These are phyloP conservation scores for Gallirallus australis DNA, from an alignment of 2,797 vertebrate genomes.

Conservation along the genomic window DNA sequence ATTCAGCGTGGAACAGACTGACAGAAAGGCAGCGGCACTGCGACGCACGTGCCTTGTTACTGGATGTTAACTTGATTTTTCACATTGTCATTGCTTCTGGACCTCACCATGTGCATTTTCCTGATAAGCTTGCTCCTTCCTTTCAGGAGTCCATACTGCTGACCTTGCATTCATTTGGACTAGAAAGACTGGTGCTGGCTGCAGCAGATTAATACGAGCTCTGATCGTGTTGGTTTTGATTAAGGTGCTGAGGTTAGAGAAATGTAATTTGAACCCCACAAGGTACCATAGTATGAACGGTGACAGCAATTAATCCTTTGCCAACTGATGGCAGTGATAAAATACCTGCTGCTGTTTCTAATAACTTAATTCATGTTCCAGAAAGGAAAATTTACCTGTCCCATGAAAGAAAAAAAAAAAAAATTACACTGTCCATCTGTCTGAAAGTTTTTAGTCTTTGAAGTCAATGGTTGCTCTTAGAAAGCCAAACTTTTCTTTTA, in stretches of 20 bases:
- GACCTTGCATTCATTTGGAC: slow-evolving; percentile 73
- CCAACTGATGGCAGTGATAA: slow-evolving; percentile 86
- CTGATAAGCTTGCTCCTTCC: slow-evolving; percentile 60
- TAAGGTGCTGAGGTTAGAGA: slow-evolving; percentile 87
- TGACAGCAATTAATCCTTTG: slow-evolving; percentile 87
- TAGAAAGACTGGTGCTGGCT: slow-evolving; percentile 62
- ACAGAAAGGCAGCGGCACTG: background rate
- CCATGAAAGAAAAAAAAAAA: slow-evolving; percentile 26
- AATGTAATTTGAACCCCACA: slow-evolving; percentile 87
- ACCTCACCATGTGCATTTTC: slow-evolving; percentile 40
- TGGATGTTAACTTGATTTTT: slow-evolving; percentile 40
- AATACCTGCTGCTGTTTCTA: slow-evolving; percentile 79
- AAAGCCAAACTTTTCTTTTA: background rate
- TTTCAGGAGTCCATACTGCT: slow-evolving; percentile 38
- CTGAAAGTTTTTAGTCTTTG: slow-evolving; percentile 36
- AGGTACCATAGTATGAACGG: slow-evolving; percentile 75
- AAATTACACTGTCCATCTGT: slow-evolving; percentile 1
- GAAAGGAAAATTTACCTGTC: slow-evolving; percentile 80
- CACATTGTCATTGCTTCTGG: slow-evolving; percentile 32
- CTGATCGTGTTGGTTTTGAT: slow-evolving; percentile 84
- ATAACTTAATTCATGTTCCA: slow-evolving; percentile 82
- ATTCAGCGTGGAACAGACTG: background rate
- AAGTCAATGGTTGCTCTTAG: background rate
- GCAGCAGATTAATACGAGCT: slow-evolving; percentile 75
- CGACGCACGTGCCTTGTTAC: background rate